Base-by-base conservation (phyloP, 2,113 vertebrate species). In the Nettapus auritus region DNA sequence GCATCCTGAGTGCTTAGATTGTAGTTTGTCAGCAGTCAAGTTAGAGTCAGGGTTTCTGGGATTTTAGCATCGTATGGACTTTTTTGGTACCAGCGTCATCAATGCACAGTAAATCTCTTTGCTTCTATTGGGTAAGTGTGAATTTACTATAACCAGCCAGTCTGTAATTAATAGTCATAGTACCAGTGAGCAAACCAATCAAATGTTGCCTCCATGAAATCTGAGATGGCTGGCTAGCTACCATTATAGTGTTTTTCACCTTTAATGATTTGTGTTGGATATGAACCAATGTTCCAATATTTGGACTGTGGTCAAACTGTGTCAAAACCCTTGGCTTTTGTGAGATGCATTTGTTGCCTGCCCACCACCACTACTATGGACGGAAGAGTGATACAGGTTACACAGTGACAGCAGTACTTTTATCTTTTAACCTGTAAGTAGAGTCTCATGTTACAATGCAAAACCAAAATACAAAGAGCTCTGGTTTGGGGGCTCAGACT, bases 301-400 rank as follows among this genome's bases (percentile, higher is more conserved):
- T 46, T 25, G 22, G 5, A 1, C 0, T 0, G 38, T 34, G 63
- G 16, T 44, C n/a, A 50, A 14, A 15, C 33, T 48, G 29, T 53
- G 46, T 75, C 0, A 0, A 53, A 42, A 23, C 53, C n/a, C 29
- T 67, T 76, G 83, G 42, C 20, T 70, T 76, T 60, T 75, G 42
- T 40, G 74, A 79, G 48, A 18, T 15, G 31, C 19, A 3, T 75
- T 84, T 77, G 17, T 60, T 60, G 34, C n/a, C 29, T 78, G 11
- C 31, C 40, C 38, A 15, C 20, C n/a, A 38, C 36, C 19, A 1
- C 29, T 67, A 5, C 0, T 7, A 0, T 16, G 22, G 46, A 57
- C 73, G 46, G 26, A 82, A 46, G 28, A 36, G 40, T 86, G 14
- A 25, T 53, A 20, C 25, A 28, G 25, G 7, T 59, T 92, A 78